phyloP scores from a whole-genome alignment of 2,113 vertebrate species.

The Clarias gariepinus region DNA sequence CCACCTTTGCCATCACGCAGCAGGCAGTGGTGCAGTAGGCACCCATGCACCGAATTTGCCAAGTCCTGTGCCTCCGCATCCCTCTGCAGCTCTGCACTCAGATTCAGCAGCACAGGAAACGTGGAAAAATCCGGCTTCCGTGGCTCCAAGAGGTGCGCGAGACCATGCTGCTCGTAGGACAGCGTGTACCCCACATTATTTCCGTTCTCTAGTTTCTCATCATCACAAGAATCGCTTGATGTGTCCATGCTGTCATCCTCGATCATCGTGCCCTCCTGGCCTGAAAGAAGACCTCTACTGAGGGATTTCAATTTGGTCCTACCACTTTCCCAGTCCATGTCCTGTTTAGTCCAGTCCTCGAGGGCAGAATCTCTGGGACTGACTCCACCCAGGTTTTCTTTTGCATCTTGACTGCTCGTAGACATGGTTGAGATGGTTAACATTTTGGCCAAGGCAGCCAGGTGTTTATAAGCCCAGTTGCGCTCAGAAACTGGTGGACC shows the following conservation, averaged over 20 bases:
- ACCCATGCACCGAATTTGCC: slow-evolving; percentile 76
- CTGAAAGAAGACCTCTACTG: slow-evolving; percentile 46
- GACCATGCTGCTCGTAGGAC: slow-evolving; percentile 74
- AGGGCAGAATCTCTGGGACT: slow-evolving; percentile 32
- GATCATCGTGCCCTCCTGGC: slow-evolving; percentile 66
- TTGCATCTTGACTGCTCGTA: slow-evolving; percentile 35
- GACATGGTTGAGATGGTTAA: slow-evolving; percentile 56
- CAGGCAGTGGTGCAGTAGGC: slow-evolving; percentile 81
- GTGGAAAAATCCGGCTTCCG: slow-evolving; percentile 59
- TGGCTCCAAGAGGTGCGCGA: slow-evolving; percentile 73
- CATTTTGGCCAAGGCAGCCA: slow-evolving; percentile 77
- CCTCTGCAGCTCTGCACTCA: slow-evolving; percentile 84
- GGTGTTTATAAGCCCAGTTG: slow-evolving; percentile 90
- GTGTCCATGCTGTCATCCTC: slow-evolving; percentile 72
- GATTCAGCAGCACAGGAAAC: slow-evolving; percentile 72
- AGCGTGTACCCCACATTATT: slow-evolving; percentile 67
- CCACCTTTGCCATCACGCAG: slow-evolving; percentile 85
- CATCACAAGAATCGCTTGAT: slow-evolving; percentile 73
- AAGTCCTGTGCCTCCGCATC: slow-evolving; percentile 80
- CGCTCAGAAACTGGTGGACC: slow-evolving; percentile 81
- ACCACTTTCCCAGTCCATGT: slow-evolving; percentile 60
- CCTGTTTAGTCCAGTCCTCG: slow-evolving; percentile 60
- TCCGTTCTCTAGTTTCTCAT: slow-evolving; percentile 70
- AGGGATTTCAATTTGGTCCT: slow-evolving; percentile 56
- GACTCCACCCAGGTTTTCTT: slow-evolving; percentile 11